A percentile compares a stretch with the other conserved stretches of the same genome.
phyloP scores from a whole-genome alignment of 2,797 vertebrate species.

The Neosalanx taihuensis region DNA sequence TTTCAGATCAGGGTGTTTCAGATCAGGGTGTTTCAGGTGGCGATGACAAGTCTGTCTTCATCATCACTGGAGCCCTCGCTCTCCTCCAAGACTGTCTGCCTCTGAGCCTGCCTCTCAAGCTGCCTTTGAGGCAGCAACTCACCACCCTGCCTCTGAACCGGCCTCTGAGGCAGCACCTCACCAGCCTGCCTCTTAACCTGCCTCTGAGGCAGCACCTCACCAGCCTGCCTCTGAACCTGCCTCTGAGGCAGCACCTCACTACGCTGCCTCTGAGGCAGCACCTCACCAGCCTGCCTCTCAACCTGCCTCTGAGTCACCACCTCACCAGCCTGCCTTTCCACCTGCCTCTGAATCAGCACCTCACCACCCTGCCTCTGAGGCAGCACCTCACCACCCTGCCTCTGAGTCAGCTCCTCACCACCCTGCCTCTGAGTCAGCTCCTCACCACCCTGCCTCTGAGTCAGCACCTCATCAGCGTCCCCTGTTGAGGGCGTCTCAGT shows the following conservation, averaged over 20 bases:
- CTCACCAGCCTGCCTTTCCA: too few species aligned
- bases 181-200: constrained; percentile 62
- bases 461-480: constrained; percentile 35
- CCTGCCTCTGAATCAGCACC: too few species aligned
- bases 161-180: neutral
- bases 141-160: constrained; percentile 66
- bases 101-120: constrained; percentile 16
- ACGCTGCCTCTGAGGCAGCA: neutral
- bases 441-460: neutral
- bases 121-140: too few species aligned
- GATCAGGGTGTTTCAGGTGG: too few species aligned
- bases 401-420: constrained; percentile 50
- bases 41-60: constrained; percentile 96
- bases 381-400: constrained; percentile 54
- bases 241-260: constrained; percentile 37
- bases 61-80: constrained; percentile 93
- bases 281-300: too few species aligned
- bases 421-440: constrained; percentile 46
- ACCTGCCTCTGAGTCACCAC: too few species aligned
- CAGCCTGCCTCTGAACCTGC: constrained; percentile 48
- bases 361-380: neutral
- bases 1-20: too few species aligned
- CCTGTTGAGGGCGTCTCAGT: constrained; percentile 36
- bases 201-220: constrained; percentile 43
- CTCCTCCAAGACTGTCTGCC: constrained; percentile 76